Base-by-base conservation (phyloP, 2,797 vertebrate genomes). In the Babyrousa celebensis region DNA sequence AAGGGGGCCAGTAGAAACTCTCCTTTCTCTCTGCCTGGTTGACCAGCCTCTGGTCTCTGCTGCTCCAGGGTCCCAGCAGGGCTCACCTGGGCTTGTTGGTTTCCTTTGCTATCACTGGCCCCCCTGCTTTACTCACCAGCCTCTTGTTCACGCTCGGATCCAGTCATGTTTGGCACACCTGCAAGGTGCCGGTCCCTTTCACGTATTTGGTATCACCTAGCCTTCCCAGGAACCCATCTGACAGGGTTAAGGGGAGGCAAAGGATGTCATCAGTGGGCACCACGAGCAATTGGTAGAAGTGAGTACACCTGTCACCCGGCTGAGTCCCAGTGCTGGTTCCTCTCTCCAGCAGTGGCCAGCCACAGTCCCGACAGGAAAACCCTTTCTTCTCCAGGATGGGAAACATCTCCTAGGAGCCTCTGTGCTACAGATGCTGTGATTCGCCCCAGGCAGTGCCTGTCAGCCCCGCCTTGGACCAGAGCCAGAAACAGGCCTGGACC, bases 1-100 rank as follows among this genome's bases (percentile, higher is more conserved):
- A 4, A 58, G 1, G 68, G 62, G 89, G 79, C 48, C 48, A 29
- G 10, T 0, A 0, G 67, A 85, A 4, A 3, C 27, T 87, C 72
- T 52, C 75, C 92, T 93, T 93, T 94, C 95, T 95, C 92, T 68
- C 82, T 87, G 91, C 11, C 4, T 93, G 71, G 95, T 74, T 78
- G 63, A 60, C 72, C 89, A 83, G n/a, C 78, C n/a, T 2, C 0
- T 0, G 52, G 71, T 70, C 93, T 23, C 0, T 0, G 1, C 67
- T 11, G 56, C 0, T 29, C 79, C 25, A 20, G 29, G 29, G 20
- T 72, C 27, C 25, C 2, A 0, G 27, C 5, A 18, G 36, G 11
- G 8, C 68, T 79, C 9, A 6, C 2, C 0, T 63, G 79, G 18
- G 21, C 54, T 58, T 36, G n/a, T 10, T 0, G 7, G 77, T 36